Evolutionary conservation across 2,113 vertebrate genomes (phyloP).

Genomic region (Meriones unguiculatus): DNA sequence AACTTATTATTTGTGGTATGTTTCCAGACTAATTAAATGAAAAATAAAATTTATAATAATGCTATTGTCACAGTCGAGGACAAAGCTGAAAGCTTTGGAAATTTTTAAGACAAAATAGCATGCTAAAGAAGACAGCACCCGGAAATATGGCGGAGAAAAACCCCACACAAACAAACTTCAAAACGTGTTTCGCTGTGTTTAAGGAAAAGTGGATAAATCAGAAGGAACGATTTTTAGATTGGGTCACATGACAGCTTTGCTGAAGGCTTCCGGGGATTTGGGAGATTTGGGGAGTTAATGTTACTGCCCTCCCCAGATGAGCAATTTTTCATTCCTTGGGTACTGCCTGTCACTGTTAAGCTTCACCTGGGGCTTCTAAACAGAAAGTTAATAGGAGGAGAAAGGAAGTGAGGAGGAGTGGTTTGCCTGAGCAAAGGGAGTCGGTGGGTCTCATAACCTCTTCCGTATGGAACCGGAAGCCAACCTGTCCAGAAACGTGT

Average conservation of each 20-base stretch:
- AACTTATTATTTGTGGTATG: slow-evolving; percentile 18
- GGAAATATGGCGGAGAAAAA: neutral
- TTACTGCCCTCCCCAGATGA: neutral
- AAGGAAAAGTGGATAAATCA: neutral
- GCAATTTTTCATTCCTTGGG: neutral
- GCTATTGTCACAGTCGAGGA: neutral
- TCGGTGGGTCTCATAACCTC: neutral
- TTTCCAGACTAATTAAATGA: slow-evolving; percentile 50
- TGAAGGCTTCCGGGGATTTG: neutral
- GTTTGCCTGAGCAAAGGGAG: neutral
- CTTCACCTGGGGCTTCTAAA: neutral
- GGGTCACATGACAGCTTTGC: neutral
- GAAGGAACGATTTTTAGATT: neutral
- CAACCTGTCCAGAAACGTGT: neutral
- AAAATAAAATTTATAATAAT: neutral
- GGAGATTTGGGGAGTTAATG: neutral
- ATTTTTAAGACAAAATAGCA: slow-evolving; percentile 22
- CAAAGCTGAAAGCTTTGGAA: slow-evolving; percentile 25
- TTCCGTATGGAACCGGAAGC: neutral
- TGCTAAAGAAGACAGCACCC: neutral
- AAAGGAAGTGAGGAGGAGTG: neutral
- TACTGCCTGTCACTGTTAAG: too few relatives aligned
- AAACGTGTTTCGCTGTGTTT: neutral
- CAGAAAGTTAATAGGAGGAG: neutral
- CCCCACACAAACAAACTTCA: neutral